Evolutionary conservation across 2,888 invertebrate species (phyloP).

Genomic region (Pinctada fucata): DNA sequence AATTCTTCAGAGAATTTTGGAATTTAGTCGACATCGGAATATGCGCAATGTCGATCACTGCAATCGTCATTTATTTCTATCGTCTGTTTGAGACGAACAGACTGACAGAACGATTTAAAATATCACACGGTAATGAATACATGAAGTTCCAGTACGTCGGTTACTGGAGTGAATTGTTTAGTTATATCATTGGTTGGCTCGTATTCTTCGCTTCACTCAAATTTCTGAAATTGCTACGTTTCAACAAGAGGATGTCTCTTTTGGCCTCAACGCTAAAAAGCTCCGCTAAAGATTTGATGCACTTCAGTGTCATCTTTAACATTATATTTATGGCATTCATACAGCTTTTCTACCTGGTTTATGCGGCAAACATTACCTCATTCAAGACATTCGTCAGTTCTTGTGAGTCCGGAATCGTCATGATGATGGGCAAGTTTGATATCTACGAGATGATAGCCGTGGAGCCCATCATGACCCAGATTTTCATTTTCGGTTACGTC

Average conservation of each 20-base stretch:
- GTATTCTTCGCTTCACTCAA: conserved; percentile 79
- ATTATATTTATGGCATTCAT: conserved; percentile 75
- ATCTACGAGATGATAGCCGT: conserved; percentile 72
- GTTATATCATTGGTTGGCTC: conserved; percentile 78
- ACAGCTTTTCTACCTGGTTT: conserved; percentile 75
- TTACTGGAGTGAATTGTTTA: conserved; percentile 78
- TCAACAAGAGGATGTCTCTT: conserved; percentile 76
- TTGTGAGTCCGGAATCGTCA: conserved; percentile 71
- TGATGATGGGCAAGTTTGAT: conserved; percentile 77
- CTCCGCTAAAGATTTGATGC: conserved; percentile 67
- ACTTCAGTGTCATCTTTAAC: conserved; percentile 75
- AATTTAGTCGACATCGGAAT: conserved; percentile 70
- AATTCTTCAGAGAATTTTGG: conserved; percentile 75
- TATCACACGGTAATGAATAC: conserved; percentile 74
- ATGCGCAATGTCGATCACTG: conserved; percentile 70
- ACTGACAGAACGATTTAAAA: conserved; percentile 76
- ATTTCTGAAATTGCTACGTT: conserved; percentile 78
- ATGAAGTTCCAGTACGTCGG: conserved; percentile 77
- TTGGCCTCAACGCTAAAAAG: conserved; percentile 71
- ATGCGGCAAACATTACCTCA: conserved; percentile 59
- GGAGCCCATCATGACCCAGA: conserved; percentile 65
- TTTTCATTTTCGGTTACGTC: conserved; percentile 73
- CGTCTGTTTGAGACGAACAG: conserved; percentile 68
- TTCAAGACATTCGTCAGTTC: conserved; percentile 62
- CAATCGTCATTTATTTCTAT: conserved; percentile 74